A percentile compares a stretch with the other conserved stretches of the same genome.
Evolutionary conservation across 2,113 vertebrate species (phyloP).

Genomic region (Redunca redunca): DNA sequence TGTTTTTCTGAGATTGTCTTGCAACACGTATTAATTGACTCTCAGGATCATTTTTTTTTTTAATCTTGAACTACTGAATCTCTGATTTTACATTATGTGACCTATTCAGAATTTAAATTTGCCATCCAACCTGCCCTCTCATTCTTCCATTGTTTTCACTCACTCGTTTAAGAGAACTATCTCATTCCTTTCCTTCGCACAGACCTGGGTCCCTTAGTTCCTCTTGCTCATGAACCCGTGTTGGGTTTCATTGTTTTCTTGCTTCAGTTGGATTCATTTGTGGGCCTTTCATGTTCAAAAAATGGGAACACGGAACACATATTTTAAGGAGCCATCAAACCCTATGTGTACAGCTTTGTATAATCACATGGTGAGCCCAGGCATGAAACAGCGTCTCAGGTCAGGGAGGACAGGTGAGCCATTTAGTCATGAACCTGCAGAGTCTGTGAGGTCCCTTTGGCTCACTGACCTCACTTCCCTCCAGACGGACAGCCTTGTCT

Average conservation of each 20-base stretch:
- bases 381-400: not conserved
- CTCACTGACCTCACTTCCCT: not conserved
- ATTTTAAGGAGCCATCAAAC: not conserved
- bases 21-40: not conserved
- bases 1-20: not conserved
- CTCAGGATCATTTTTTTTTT: not conserved
- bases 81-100: slow-evolving; percentile 38
- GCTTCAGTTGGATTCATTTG: not conserved
- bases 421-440: not conserved
- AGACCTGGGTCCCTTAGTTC: not conserved
- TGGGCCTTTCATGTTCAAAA: not conserved
- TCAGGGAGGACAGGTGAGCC: not conserved
- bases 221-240: not conserved
- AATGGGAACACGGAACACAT: not conserved
- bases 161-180: not conserved
- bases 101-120: not conserved
- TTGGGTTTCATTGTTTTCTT: not conserved
- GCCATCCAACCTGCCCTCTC: not conserved
- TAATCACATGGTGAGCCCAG: not conserved
- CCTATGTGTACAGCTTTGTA: not conserved
- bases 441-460: accelerated
- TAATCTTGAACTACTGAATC: not conserved
- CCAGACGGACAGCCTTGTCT: not conserved
- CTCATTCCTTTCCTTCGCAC: not conserved
- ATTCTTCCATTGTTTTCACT: not conserved